Percentiles rank a stretch among this genome's conserved stretches.
These are phyloP conservation scores for Petromus typicus DNA, from an alignment of 2,113 vertebrate species.

Conservation along the genomic window DNA sequence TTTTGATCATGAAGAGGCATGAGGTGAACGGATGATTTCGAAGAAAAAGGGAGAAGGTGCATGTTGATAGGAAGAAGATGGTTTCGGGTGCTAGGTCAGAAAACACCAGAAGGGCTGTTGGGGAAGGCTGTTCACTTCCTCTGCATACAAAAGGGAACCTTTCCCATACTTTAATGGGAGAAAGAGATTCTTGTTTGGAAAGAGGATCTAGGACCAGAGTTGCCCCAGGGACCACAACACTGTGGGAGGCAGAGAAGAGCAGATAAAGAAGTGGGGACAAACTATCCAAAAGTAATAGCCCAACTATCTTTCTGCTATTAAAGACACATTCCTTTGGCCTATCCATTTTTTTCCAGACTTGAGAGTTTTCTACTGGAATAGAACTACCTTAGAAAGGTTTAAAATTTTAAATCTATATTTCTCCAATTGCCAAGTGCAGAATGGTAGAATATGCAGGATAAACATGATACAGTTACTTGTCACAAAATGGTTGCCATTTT, in stretches of 20 bases:
- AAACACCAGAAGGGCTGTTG: neutral
- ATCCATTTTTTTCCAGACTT: neutral
- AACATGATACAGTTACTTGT: neutral
- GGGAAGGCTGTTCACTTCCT: neutral
- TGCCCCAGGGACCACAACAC: neutral
- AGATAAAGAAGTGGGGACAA: neutral
- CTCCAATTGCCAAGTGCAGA: neutral
- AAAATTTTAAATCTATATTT: neutral
- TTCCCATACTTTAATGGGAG: neutral
- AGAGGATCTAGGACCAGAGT: neutral
- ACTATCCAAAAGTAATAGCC: neutral
- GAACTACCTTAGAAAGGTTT: neutral
- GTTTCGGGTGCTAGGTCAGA: neutral
- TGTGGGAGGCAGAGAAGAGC: neutral
- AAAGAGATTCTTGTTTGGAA: slow-evolving; percentile 42
- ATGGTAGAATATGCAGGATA: neutral
- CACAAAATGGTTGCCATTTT: neutral
- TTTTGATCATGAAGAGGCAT: neutral
- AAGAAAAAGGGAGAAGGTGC: neutral
- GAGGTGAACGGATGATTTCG: neutral
- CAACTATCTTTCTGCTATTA: neutral
- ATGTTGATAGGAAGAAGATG: neutral
- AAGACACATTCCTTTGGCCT: neutral
- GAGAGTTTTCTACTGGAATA: neutral
- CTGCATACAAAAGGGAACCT: neutral